Evolutionary conservation across 2,113 vertebrate species (phyloP), one percentile per base, ranked within the genome.

Genomic region (Scolopax mira): DNA sequence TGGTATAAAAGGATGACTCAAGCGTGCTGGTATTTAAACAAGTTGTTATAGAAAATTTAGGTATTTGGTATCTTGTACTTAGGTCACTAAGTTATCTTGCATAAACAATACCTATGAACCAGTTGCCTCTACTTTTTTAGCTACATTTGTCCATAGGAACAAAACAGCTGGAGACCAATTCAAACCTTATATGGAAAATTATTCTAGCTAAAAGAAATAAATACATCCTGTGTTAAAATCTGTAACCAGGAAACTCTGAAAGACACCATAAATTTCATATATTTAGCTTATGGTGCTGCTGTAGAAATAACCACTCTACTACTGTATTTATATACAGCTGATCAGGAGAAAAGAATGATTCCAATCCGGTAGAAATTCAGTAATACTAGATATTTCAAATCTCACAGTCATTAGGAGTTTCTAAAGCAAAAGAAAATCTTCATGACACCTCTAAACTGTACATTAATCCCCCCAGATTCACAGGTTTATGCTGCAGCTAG

Each of bases 151-250:
- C 83, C 65, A 54, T 33, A 74, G 82, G 46, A 90, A 86, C 46
- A 60, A 95, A 95, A 81, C 48, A 92, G 65, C 65, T 75, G n/a
- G 79, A 86, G 61, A 79, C 37, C 58, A 88, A 57, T 73, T 91
- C 58, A 94, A 95, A 65, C 77, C 65, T 84, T 61, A 61, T 25
- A 92, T 81, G 85, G 94, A 92, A 96, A 94, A 88, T 24, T 4
- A 72, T 74, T 89, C 51, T 57, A 71, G 85, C 46, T 84, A 81
- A 87, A 95, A 93, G 61, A 78, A 97, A 94, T 91, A 90, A 92
- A 95, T 86, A 90, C 80, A 94, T 95, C 90, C 90, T 92, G 94
- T 88, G 72, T 88, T 90, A 94, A 91, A 86, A 81, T 92, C 79
- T 84, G 79, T 83, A 90, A 64, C 80, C 62, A 90, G 90, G 83